Conservation (phyloP, 2,113 vertebrate genomes). For the Glaucomys volans region DNA sequence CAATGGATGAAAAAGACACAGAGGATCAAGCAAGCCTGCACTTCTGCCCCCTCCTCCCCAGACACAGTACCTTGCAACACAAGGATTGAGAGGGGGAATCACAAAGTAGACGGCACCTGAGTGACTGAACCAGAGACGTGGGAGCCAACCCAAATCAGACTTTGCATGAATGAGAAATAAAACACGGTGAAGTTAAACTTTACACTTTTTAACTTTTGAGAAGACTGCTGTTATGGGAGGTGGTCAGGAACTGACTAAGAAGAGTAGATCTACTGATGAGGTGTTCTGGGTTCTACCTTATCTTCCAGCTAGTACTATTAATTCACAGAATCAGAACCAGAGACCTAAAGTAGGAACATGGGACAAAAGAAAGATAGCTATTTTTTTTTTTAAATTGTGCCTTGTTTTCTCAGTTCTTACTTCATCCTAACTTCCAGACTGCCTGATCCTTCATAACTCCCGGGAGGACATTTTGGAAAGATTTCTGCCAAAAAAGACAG, state of each 20-base stretch:
- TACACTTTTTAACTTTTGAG: too few species aligned
- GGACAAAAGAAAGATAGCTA: neutral
- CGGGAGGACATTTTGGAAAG: neutral
- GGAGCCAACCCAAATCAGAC: fast-evolving
- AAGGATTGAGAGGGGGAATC: neutral
- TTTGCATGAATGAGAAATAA: neutral
- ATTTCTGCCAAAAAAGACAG: neutral
- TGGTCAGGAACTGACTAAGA: neutral
- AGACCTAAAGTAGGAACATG: neutral
- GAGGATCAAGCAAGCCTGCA: fast-evolving
- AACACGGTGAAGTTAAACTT: neutral
- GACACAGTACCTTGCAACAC: neutral
- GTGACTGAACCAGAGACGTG: neutral
- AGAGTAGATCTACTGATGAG: neutral
- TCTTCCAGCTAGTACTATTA: neutral
- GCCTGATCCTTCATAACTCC: neutral
- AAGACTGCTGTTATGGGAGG: fast-evolving
- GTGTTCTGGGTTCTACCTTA: neutral
- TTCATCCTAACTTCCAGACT: neutral
- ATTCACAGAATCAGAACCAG: neutral
- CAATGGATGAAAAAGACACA: neutral
- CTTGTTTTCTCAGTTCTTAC: fast-evolving
- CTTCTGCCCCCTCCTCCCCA: fast-evolving
- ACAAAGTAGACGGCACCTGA: fast-evolving
- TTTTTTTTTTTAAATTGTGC: neutral